Base-by-base conservation (phyloP, 2,797 vertebrate species). In the Hafferia zeledoni region DNA sequence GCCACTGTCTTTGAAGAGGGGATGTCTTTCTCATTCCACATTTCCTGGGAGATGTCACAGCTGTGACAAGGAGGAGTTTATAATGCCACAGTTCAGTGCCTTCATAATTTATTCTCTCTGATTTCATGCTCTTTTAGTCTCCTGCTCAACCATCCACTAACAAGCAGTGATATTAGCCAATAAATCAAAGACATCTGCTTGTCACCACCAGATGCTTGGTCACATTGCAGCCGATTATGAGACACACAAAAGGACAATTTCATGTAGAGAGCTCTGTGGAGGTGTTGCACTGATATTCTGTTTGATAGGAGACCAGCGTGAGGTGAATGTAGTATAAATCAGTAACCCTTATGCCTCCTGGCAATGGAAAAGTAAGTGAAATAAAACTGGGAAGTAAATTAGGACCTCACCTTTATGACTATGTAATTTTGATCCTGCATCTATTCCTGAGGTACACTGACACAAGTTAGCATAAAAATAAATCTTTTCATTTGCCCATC, bases 131-230 rank as follows among this genome's bases (percentile, higher is more conserved):
- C 98, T 97, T 98, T 98, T 98, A 98, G 97, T 97, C 97, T 98
- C 96, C 97, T 98, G 97, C 96, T 98, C 98, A 98, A 97, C 97
- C 98, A 98, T 98, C 98, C 98, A 98, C 98, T 99, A 99, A 99
- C 98, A 98, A 98, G 98, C 98, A 97, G 95, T 97, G 98, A 98
- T 98, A 98, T 98, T 98, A 98, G 97, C 98, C 98, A 98, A 98
- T 99, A 99, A 99, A 99, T 99, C 99, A 99, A 98, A 99, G 97
- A 98, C 83, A 97, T 98, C 97, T 98, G 97, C 98, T 98, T 98
- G 98, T 99, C 98, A 98, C 97, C 89, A 97, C 97, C 98, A 98
- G 98, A 98, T 98, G 98, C 98, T 98, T 98, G 98, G 98, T 98
- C 97, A 98, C 98, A 98, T 98, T 98, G 98, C 98, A 97, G 97